Conservation (phyloP, 2,113 vertebrate genomes). For the Dicentrarchus labrax region DNA sequence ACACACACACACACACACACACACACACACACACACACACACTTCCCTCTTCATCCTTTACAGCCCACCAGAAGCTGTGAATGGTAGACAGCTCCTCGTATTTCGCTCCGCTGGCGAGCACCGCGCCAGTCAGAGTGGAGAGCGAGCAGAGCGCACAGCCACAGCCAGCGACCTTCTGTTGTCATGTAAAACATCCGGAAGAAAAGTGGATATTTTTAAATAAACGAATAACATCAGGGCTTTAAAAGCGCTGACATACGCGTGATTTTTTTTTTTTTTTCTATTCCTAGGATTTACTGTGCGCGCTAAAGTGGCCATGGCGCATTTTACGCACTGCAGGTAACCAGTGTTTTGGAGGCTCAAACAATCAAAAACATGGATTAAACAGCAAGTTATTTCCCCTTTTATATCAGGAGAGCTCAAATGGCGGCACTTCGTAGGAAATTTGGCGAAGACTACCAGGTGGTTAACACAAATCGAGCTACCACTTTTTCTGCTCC, state of each 20-base stretch:
- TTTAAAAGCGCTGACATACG: not conserved
- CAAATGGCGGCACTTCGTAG: slow-evolving; percentile 88
- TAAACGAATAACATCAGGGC: not conserved
- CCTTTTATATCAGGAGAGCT: slow-evolving; percentile 36
- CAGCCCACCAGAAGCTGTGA: slow-evolving; percentile 64
- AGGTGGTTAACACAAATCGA: slow-evolving; percentile 85
- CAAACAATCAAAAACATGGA: slow-evolving; percentile 63
- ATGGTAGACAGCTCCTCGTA: slow-evolving; percentile 52
- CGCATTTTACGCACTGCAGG: slow-evolving; percentile 79
- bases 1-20: slow-evolving; percentile 27
- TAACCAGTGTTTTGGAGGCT: slow-evolving; percentile 60
- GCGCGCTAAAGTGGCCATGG: slow-evolving; percentile 76
- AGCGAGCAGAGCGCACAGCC: slow-evolving; percentile 62
- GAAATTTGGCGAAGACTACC: slow-evolving; percentile 91
- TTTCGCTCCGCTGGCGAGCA: slow-evolving; percentile 39
- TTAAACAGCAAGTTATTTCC: slow-evolving; percentile 32
- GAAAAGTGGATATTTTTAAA: not conserved
- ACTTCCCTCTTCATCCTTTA: slow-evolving; percentile 25
- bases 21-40: slow-evolving; percentile 19
- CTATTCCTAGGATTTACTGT: slow-evolving; percentile 15
- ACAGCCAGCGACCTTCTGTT: not conserved
- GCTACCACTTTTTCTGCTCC: slow-evolving; percentile 80
- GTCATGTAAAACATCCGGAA: slow-evolving; percentile 2
- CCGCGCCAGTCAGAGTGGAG: slow-evolving; percentile 38
- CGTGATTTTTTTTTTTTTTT: not conserved